A percentile compares a stretch with the other conserved stretches of the same genome.
Conservation (phyloP, 2,888 invertebrate genomes). For the Calephelis perditalis region DNA sequence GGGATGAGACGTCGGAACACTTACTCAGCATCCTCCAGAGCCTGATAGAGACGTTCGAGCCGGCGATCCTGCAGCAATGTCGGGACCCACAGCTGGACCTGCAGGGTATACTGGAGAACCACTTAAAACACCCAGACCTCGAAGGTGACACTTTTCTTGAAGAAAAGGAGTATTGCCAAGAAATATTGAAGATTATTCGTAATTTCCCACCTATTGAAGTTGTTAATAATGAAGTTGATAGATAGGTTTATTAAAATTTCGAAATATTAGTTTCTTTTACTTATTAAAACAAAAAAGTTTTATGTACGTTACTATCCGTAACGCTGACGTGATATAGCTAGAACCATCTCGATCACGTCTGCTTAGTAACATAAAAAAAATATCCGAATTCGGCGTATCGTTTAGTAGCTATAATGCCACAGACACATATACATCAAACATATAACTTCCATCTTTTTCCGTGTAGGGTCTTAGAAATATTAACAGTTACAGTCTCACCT, state of each 20-base stretch:
- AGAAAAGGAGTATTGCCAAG: conserved; percentile 49
- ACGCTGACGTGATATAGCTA: no score
- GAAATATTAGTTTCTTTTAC: neutral
- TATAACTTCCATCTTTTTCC: no score
- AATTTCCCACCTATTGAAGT: conserved; percentile 29
- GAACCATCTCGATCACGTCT: no score
- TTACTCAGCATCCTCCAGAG: conserved; percentile 45
- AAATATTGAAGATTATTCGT: conserved; percentile 37
- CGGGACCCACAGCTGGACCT: conserved; percentile 40
- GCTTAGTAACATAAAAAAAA: no score
- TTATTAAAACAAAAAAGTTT: no score
- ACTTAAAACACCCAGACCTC: conserved; percentile 42
- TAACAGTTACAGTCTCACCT: no score
- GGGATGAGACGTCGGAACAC: conserved; percentile 51
- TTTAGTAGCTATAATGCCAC: no score
- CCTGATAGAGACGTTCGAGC: conserved; percentile 38
- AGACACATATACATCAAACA: no score
- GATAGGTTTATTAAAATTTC: conserved; percentile 35
- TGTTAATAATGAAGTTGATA: conserved; percentile 42
- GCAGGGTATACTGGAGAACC: conserved; percentile 39
- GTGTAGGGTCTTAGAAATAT: no score
- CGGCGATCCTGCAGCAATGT: conserved; percentile 41
- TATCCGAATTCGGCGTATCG: no score
- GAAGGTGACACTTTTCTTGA: conserved; percentile 43
- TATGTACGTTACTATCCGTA: no score